phyloP scores from a whole-genome alignment of 2,888 invertebrate species.

The Synanthedon tipuliformis region DNA sequence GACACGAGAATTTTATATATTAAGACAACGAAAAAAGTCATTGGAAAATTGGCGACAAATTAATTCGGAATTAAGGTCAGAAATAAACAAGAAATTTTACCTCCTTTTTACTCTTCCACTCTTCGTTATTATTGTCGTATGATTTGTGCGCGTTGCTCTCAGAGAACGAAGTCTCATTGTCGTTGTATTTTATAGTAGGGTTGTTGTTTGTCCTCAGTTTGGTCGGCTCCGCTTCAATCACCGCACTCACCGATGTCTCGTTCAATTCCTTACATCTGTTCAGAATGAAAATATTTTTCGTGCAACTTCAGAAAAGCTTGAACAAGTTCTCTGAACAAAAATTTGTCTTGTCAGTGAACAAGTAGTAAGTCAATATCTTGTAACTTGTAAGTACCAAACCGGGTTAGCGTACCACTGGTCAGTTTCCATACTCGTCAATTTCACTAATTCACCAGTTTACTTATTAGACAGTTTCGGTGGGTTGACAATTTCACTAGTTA shows the following conservation, averaged over 20 bases:
- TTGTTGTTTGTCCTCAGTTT: conserved; percentile 32
- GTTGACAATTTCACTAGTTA: no score
- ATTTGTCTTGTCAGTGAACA: no score
- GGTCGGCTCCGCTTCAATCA: conserved; percentile 24
- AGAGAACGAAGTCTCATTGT: conserved; percentile 47
- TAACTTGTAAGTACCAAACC: no score
- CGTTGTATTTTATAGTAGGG: conserved; percentile 36
- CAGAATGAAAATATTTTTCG: not conserved
- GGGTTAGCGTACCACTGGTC: no score
- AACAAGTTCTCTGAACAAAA: no score
- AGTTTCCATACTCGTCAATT: no score
- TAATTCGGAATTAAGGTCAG: not conserved
- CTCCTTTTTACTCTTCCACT: conserved; percentile 38
- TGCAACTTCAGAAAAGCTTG: no score
- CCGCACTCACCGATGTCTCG: conserved; percentile 39
- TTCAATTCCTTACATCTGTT: conserved; percentile 51
- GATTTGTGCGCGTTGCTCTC: conserved; percentile 38
- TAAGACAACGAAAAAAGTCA: no score
- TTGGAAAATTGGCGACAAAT: not conserved
- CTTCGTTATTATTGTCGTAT: conserved; percentile 48
- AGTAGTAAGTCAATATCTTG: no score
- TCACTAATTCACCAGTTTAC: no score
- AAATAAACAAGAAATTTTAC: not conserved
- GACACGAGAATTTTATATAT: no score
- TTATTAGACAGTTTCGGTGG: no score